Evolutionary conservation across 2,797 vertebrate genomes (phyloP), one percentile per base, ranked within the genome.

Genomic region (Sebastes diploproa): DNA sequence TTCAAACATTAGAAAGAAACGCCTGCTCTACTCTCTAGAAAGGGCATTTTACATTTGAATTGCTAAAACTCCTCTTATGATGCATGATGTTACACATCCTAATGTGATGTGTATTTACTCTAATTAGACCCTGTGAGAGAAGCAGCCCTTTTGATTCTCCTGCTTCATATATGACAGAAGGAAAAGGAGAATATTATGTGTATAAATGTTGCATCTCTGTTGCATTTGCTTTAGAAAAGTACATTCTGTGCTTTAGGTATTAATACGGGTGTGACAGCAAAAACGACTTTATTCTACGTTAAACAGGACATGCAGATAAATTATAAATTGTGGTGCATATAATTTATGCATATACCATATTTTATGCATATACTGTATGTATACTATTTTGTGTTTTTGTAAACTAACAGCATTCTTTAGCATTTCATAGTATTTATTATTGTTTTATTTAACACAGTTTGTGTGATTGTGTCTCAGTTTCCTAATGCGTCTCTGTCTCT

Each of bases 41-140:
- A 36, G 18, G 42, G 42, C 42, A 46, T 46, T 46, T 46, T 46
- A 18, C 14, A n/a, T 54, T 12, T 27, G 3, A 70, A 62, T 23
- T 2, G 4, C 12, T 38, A 30, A 29, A 69, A 22, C 22, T 22
- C 12, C 20, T 16, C 18, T 4, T 25, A 4, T n/a, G 58, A 68
- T 36, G 64, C 46, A 29, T 55, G 58, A 7, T 58, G 2, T n/a
- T 32, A 20, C 18, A 20, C 29, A 11, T 30, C 27, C 77, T n/a
- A 52, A 5, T 52, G 50, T 52, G 50, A n/a, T 52, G 50, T 52
- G 20, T n/a, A n/a, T 52, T 52, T 20, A n/a, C 50, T 55, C n/a
- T 75, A 46, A 79, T 79, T 71, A 55, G 25, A 46, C 46, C 72
- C 77, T 50, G 32, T 11, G 63, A 77, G 58, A 73, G 34, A 34